These are phyloP conservation scores for Syngnathoides biaculeatus DNA, from an alignment of 2,113 vertebrate species.

Conservation along the genomic window DNA sequence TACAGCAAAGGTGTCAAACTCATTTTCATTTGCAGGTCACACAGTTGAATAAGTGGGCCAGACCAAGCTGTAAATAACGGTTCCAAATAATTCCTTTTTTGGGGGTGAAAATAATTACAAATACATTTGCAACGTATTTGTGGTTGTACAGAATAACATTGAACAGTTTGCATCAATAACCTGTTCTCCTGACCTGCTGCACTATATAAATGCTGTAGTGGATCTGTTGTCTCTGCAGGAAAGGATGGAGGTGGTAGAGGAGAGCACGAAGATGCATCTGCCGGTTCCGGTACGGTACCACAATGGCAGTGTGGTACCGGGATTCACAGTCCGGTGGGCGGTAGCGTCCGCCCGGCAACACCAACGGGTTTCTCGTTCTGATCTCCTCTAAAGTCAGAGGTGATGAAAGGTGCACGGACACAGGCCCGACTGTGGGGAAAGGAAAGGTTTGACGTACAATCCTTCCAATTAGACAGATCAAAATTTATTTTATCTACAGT, in stretches of 20 bases:
- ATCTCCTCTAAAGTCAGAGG: conserved; percentile 82
- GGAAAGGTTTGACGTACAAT: background rate
- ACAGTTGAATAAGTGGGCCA: no score
- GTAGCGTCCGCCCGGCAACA: conserved; percentile 81
- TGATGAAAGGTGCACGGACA: conserved; percentile 81
- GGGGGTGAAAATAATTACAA: no score
- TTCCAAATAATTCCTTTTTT: no score
- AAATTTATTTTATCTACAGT: no score
- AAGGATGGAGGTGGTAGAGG: conserved; percentile 95
- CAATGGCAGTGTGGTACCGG: conserved; percentile 84
- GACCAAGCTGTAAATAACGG: no score
- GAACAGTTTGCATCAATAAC: background rate
- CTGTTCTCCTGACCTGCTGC: conserved; percentile 80
- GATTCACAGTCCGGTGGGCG: conserved; percentile 81
- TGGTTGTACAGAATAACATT: no score
- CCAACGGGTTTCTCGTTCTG: conserved; percentile 80
- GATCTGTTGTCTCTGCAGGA: conserved; percentile 92
- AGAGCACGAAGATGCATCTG: conserved; percentile 86
- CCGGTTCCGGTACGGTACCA: conserved; percentile 90
- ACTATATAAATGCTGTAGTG: conserved; percentile 93
- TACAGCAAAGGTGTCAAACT: no score
- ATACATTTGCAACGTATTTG: no score
- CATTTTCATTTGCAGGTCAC: no score
- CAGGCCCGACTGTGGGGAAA: conserved; percentile 79
- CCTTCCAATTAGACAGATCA: background rate